Percentiles rank a stretch among this genome's conserved stretches.
phyloP scores from a whole-genome alignment of 2,888 invertebrate genomes.

The Cheilosia pagana region DNA sequence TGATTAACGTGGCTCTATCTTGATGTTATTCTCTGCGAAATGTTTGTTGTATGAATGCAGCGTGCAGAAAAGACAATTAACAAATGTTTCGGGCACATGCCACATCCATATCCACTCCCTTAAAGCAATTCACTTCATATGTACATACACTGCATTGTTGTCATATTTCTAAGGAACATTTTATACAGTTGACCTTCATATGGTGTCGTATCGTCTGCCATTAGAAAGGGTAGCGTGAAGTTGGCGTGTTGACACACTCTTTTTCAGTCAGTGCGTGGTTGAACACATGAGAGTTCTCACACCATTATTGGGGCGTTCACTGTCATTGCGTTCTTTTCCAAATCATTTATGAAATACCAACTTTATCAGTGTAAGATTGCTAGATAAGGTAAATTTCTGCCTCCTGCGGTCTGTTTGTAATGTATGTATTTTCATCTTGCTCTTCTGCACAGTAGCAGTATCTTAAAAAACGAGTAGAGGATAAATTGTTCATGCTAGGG shows the following conservation, averaged over 20 bases:
- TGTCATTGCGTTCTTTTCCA: background rate
- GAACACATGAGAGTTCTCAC: background rate
- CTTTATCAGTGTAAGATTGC: no score
- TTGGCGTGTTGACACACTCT: background rate
- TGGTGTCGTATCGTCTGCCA: background rate
- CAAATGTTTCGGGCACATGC: constrained; percentile 13
- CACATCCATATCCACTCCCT: constrained; percentile 15
- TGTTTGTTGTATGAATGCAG: background rate
- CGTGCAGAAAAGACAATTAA: background rate
- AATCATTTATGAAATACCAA: background rate
- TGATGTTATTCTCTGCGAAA: constrained; percentile 17
- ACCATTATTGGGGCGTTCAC: constrained; percentile 17
- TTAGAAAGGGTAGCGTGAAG: background rate
- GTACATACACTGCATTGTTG: background rate
- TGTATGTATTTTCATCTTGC: no score
- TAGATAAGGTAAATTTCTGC: background rate
- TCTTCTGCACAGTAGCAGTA: no score
- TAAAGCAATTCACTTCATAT: background rate
- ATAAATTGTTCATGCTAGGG: no score
- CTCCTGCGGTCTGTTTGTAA: no score
- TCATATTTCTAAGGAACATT: background rate
- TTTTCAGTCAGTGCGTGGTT: background rate
- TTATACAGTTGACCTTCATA: constrained; percentile 27
- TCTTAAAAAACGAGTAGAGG: no score
- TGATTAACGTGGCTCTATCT: constrained; percentile 5